Evolutionary conservation across 1,140 invertebrate species (phyloP), one percentile per base, ranked within the genome.

Genomic region (Brachystomella parvula): DNA sequence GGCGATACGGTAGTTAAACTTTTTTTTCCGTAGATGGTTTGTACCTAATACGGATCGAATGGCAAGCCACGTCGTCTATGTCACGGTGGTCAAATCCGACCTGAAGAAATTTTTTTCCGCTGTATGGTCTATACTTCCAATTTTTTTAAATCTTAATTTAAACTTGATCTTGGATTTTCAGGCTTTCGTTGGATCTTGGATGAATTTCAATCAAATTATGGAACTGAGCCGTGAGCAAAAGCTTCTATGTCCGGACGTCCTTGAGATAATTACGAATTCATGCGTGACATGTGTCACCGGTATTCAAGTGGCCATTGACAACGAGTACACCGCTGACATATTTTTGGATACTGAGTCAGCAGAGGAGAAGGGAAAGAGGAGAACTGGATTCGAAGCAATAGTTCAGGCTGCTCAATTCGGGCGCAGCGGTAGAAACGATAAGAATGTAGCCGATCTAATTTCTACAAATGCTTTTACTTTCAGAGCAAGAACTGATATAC

Each of bases 401-500:
- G 64, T 79, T 32, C 74, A 75, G 60, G 75, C 77, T 2, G 77
- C 78, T n/a, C 76, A 77, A 67, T 67, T 75, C 17, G 66, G 71
- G 21, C 64, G 61, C 49, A 35, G 32, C 56, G 70, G 74, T 75
- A 61, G 32, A 24, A 39, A 49, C 29, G 1, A 0, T 47, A 3
- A 47, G 19, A 30, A 65, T 63, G 57, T 39, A 30, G 19, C 24
- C 39, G 24, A 65, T n/a, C 49, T 58, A 28, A 47, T 47, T 19
- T 56, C 0, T 70, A n/a, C 61, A 19, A 56, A 35, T 71, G 66
- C 59, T 69, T 73, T 72, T 21, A 62, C 3, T 17, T 32, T 30
- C 15, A 80, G 79, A 80, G 63, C 79, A 79, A 75, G 78, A 78
- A 58, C 49, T 77, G 53, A 58, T 79, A n/a, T 78, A 76, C 71